Percentiles rank a stretch among this genome's conserved stretches.
Conservation (phyloP, 1,140 invertebrate genomes). For the Drosophila sp. region DNA sequence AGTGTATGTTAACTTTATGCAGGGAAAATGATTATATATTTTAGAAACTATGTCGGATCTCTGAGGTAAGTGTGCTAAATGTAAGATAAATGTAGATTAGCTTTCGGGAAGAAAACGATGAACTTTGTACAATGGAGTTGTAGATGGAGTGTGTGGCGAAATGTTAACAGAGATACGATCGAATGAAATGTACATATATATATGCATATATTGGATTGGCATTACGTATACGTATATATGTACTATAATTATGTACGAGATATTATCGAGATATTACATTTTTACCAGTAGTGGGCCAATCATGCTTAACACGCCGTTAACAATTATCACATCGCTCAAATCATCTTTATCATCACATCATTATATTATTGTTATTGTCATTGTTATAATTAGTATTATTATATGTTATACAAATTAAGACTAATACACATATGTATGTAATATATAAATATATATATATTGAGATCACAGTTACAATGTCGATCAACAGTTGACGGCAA, state of each 20-base stretch:
- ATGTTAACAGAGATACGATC: constrained; percentile 50
- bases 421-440: constrained; percentile 30
- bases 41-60: neutral
- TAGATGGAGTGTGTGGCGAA: constrained; percentile 53
- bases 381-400: constrained; percentile 34
- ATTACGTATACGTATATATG: constrained; percentile 44
- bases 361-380: constrained; percentile 24
- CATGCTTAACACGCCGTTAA: constrained; percentile 82
- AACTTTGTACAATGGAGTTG: constrained; percentile 72
- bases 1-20: neutral
- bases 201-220: constrained; percentile 42
- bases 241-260: constrained; percentile 29
- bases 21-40: neutral
- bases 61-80: constrained; percentile 10
- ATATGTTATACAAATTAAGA: constrained; percentile 26
- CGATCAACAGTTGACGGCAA: constrained; percentile 60
- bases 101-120: constrained; percentile 42
- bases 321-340: constrained; percentile 77
- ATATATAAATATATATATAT: constrained; percentile 20
- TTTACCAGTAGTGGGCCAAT: constrained; percentile 85
- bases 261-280: constrained; percentile 63
- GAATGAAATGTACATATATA: constrained; percentile 19
- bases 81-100: neutral
- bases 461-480: constrained; percentile 71
- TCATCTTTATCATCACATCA: constrained; percentile 60